Evolutionary conservation across 2,888 invertebrate species (phyloP), one percentile per base, ranked within the genome.

Genomic region (Timema cristinae): DNA sequence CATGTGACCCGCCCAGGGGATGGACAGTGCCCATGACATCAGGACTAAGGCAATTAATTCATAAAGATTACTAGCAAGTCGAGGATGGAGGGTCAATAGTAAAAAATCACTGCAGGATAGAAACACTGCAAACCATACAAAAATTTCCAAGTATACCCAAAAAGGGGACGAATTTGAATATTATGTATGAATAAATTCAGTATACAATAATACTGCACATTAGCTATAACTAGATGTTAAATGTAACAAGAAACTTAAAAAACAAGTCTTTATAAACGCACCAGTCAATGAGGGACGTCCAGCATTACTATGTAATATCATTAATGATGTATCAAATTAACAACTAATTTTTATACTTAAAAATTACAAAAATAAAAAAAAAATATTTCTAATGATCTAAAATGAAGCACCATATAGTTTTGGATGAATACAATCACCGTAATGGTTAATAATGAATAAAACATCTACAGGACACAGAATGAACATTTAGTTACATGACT

Each of bases 341-440:
- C 69, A 68, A 72, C 56, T 61, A 48, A 32, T 73, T 73, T 70
- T 71, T 68, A 73, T 72, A 63, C 11, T 72, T 73, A 51, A 72
- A 75, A 76, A 70, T 63, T 73, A 75, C 73, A 73, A 75, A 73
- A 75, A 75, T 66, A 48, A 71, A 70, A 71, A 70, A 71, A 73
- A 75, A 75, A 75, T 74, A 75, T 72, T 71, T 72, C 70, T 74
- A 76, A 75, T 72, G 71, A 75, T 75, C 73, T 73, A 75, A 75
- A 76, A 75, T 74, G 75, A 75, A 75, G 75, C 75, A 75, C 75
- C 75, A 75, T 73, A 68, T 72, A 75, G 71, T 74, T 75, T 75
- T 75, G 73, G 73, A 73, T 74, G 72, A 75, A 75, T 73, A 74
- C 72, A 73, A 73, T 73, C 75, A 74, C 70, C 67, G 47, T 72